Conservation (phyloP, 2,888 invertebrate genomes). For the Sylvicola cinctus region DNA sequence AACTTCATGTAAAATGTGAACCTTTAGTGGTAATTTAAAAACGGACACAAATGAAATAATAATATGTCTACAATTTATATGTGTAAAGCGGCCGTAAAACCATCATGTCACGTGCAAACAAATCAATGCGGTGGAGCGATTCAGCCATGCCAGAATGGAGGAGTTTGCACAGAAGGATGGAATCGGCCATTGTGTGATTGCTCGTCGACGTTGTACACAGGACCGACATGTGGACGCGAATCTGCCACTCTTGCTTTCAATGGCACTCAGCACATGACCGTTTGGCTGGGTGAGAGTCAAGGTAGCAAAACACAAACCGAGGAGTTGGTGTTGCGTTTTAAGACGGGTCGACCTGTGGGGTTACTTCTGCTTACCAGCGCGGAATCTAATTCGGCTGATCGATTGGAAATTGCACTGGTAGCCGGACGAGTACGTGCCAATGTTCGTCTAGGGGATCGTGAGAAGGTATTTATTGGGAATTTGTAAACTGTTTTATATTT, state of each 20-base stretch:
- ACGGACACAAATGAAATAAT: constrained; percentile 12
- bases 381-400: constrained; percentile 54
- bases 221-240: constrained; percentile 81
- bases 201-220: constrained; percentile 67
- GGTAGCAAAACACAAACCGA: constrained; percentile 64
- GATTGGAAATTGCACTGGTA: constrained; percentile 67
- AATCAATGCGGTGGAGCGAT: constrained; percentile 53
- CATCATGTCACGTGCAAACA: constrained; percentile 67
- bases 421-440: constrained; percentile 66
- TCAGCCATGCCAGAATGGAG: constrained; percentile 77
- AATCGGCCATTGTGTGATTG: constrained; percentile 89
- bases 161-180: constrained; percentile 83
- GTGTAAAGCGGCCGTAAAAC: constrained; percentile 79
- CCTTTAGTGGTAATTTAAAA: no score
- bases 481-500: not conserved
- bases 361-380: constrained; percentile 63
- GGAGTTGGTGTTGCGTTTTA: constrained; percentile 68
- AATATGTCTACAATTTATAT: no score
- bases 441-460: constrained; percentile 61
- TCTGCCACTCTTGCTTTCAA: constrained; percentile 74
- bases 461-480: constrained; percentile 38
- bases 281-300: constrained; percentile 50
- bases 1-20: no score
- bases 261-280: constrained; percentile 70
- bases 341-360: constrained; percentile 58